phyloP scores from a whole-genome alignment of 1,140 invertebrate genomes.

The Propsilocerus akamusi region DNA sequence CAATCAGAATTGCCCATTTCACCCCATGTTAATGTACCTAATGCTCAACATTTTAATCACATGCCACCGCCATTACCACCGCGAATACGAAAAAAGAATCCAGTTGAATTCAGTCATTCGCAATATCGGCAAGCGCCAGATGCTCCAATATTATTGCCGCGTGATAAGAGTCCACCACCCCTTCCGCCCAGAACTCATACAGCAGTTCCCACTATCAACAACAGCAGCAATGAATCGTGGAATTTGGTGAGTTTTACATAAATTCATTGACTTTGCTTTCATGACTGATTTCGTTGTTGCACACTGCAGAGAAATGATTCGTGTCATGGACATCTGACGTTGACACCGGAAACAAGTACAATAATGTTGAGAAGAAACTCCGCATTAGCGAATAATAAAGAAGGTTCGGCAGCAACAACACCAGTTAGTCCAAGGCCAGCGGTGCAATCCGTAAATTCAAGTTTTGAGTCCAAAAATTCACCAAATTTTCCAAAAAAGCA shows the following conservation, averaged over 20 bases:
- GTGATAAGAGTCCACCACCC: constrained; percentile 22
- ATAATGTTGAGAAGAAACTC: constrained; percentile 25
- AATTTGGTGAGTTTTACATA: neutral
- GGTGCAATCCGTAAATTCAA: neutral
- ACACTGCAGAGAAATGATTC: neutral
- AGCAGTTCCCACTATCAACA: neutral
- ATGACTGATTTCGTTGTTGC: neutral
- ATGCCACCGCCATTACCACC: constrained; percentile 20
- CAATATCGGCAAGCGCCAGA: constrained; percentile 23
- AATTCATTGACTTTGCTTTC: neutral
- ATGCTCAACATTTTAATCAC: constrained; percentile 16
- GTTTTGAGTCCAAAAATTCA: neutral
- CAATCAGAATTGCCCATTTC: constrained; percentile 17
- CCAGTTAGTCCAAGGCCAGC: neutral
- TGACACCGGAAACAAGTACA: constrained; percentile 19
- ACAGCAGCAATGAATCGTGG: too few relatives aligned
- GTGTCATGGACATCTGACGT: neutral
- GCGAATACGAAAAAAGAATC: constrained; percentile 17
- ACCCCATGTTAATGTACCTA: constrained; percentile 23
- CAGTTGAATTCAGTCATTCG: constrained; percentile 14
- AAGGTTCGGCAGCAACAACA: constrained; percentile 7
- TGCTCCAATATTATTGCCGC: constrained; percentile 21
- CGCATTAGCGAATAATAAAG: constrained; percentile 17
- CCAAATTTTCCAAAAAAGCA: neutral
- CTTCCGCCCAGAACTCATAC: constrained; percentile 17